Conservation (phyloP, 2,797 vertebrate genomes). For the Hafferia zeledoni region DNA sequence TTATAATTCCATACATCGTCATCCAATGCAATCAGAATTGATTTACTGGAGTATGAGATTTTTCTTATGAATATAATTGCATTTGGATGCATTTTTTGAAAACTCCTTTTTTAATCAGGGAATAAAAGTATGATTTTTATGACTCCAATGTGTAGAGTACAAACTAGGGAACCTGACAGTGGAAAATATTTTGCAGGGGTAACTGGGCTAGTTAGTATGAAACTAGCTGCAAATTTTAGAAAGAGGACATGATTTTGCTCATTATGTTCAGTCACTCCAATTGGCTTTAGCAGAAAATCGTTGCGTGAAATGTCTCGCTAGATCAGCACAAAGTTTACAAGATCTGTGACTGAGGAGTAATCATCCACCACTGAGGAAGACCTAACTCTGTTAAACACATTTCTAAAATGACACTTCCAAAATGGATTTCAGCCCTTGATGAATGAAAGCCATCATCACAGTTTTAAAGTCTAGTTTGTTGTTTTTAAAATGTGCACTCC, state of each 20-base stretch:
- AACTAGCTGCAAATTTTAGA: not conserved
- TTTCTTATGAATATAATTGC: not conserved
- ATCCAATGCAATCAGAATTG: not conserved
- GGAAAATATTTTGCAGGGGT: not conserved
- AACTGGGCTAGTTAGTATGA: not conserved
- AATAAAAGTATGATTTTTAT: not conserved
- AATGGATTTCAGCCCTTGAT: slow-evolving; percentile 31
- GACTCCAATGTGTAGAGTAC: not conserved
- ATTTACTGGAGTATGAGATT: not conserved
- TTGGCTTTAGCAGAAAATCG: slow-evolving; percentile 1
- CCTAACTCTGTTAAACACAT: slow-evolving; percentile 12
- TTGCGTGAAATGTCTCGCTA: not conserved
- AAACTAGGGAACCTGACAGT: not conserved
- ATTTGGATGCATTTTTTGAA: not conserved
- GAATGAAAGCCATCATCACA: slow-evolving; percentile 10
- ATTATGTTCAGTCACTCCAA: not conserved
- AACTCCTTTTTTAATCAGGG: not conserved
- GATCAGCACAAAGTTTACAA: slow-evolving; percentile 16
- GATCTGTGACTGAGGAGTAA: not conserved
- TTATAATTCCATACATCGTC: not conserved
- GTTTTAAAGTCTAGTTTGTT: slow-evolving; percentile 31
- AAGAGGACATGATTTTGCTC: not conserved
- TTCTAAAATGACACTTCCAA: slow-evolving; percentile 36
- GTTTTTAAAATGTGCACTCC: slow-evolving; percentile 14
- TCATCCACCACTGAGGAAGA: slow-evolving; percentile 6